Evolutionary conservation across 2,888 invertebrate species (phyloP), one percentile per base, ranked within the genome.

Genomic region (Odontothrips loti): DNA sequence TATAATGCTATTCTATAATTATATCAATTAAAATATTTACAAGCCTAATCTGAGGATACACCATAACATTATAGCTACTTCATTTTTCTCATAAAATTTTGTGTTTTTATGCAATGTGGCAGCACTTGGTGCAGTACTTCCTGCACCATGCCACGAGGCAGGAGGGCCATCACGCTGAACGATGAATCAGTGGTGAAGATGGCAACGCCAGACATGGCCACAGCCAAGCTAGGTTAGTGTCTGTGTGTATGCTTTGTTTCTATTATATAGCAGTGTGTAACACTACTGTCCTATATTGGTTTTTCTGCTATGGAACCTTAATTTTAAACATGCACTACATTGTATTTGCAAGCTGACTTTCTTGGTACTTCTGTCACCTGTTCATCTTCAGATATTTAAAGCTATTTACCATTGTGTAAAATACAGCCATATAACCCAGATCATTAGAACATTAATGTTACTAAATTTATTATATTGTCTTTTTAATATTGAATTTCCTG

Each of bases 121-220:
- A 75, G 68, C 68, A 75, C 68, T 75, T 27, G 68, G 63, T 78
- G 81, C 47, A 48, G 48, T 34, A 11, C 79, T n/a, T 27, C 79
- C 48, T 79, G 34, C 81, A 47, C 43, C 29, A 80, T 82, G 80
- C 82, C 82, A 23, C 75, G 80, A 80, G 80, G 79, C 27, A 79
- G 47, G 29, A 82, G 80, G 81, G 47, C 80, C 11, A 15, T 80
- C 11, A n/a, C 29, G 11, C 51, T 80, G 68, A 80, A 75, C 27
- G 43, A 80, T 79, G 20, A 80, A 80, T 63, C 47, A 75, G 81
- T 75, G 23, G 43, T 63, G 20, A 48, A 58, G 29, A 34, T 79
- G 81, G 83, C 87, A 81, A 88, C 88, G 80, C 89, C 89, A 82
- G 88, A 91, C 86, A 89, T 90, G 88, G 89, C 87, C 87, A 89